Evolutionary conservation across 2,888 invertebrate genomes (phyloP), one percentile per base, ranked within the genome.

Genomic region (Norana najaformis): DNA sequence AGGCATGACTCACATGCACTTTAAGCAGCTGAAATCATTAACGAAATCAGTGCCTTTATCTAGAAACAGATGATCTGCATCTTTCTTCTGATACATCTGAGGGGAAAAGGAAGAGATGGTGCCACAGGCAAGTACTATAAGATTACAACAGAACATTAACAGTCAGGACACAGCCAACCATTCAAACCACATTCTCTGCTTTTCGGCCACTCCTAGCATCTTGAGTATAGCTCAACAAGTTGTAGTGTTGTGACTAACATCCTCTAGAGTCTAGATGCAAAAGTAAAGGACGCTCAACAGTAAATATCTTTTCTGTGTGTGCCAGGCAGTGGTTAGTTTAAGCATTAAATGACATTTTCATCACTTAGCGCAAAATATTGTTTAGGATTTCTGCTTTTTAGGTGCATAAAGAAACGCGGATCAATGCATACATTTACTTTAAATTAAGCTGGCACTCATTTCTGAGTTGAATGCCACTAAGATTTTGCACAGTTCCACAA

Each of bases 101-200:
- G 69, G n/a, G n/a, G n/a, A 69, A 69, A 69, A n/a, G 69, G 69
- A 69, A 69, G 69, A 69, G 69, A 69, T 69, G 69, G 30, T n/a
- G 69, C 69, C n/a, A 69, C 30, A 69, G 69, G 69, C 69, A 69
- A 69, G 69, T n/a, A 69, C 69, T 69, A n/a, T n/a, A 69, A 69
- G n/a, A n/a, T 69, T n/a, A 69, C n/a, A 69, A n/a, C 69, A 23
- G 47, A 47, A 23, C 53, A 23, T 53, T 53, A 30, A 30, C 23
- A 69, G 69, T n/a, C 69, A 69, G n/a, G 69, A n/a, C 69, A 69
- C 69, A 69, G 69, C 69, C 69, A 69, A n/a, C 69, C 69, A 30
- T 69, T n/a, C 6, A 69, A n/a, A n/a, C 69, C 69, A 69, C 69
- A 69, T n/a, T n/a, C 69, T n/a, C n/a, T n/a, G 69, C n/a, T n/a